These are phyloP conservation scores for Coptodon bakossiorum DNA, from an alignment of 2,113 vertebrate genomes.

Conservation along the genomic window DNA sequence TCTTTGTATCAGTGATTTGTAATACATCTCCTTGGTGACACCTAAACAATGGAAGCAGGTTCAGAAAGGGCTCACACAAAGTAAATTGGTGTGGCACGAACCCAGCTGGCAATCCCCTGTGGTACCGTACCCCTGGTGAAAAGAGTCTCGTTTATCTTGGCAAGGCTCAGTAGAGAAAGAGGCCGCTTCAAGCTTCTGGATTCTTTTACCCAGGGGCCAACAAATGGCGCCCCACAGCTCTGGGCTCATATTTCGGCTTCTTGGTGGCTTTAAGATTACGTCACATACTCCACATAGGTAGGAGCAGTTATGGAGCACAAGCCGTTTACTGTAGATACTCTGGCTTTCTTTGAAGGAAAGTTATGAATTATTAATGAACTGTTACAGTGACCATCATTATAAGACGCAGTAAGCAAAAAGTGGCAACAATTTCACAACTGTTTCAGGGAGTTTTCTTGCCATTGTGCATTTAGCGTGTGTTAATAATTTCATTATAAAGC, in stretches of 20 bases:
- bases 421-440: background rate
- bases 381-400: background rate
- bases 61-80: conserved; percentile 22
- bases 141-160: conserved; percentile 40
- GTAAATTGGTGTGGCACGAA: conserved; percentile 34
- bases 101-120: conserved; percentile 37
- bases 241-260: conserved; percentile 48
- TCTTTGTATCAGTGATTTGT: conserved; percentile 45
- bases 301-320: background rate
- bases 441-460: background rate
- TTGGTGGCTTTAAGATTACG: conserved; percentile 25
- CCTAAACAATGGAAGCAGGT: conserved; percentile 34
- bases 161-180: conserved; percentile 12
- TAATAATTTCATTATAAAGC: background rate
- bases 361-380: background rate
- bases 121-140: conserved; percentile 8
- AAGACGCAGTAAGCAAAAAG: background rate
- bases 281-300: background rate
- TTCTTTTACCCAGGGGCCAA: conserved; percentile 27
- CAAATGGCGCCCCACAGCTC: conserved; percentile 16
- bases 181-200: background rate
- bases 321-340: background rate
- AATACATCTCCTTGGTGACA: conserved; percentile 34
- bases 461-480: fast-evolving
- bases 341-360: background rate